Evolutionary conservation across 2,113 vertebrate genomes (phyloP).

Genomic region (Brachyhypopomus occidentalis): DNA sequence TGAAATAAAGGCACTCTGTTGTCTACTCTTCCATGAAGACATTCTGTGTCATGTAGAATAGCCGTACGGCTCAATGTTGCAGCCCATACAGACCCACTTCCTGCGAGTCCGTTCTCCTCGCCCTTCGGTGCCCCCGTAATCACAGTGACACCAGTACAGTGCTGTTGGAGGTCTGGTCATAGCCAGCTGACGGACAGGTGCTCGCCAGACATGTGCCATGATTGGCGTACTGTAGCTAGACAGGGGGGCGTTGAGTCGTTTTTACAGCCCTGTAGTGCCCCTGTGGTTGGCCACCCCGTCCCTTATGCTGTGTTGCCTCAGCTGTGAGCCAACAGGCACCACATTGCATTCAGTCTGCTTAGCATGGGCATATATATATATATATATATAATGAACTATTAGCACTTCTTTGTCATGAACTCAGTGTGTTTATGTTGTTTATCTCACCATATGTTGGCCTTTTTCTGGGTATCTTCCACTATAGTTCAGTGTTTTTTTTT

Average conservation of each 20-base stretch:
- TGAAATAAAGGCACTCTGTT: background rate
- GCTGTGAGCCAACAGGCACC: conserved; percentile 21
- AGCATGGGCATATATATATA: background rate
- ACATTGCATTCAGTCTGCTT: background rate
- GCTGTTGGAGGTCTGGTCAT: background rate
- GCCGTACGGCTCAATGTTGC: background rate
- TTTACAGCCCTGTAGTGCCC: background rate
- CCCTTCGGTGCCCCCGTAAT: background rate
- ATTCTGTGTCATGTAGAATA: background rate
- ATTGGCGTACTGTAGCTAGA: conserved; percentile 9
- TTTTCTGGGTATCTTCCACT: conserved; percentile 45
- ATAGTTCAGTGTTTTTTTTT: conserved; percentile 51
- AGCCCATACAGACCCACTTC: background rate
- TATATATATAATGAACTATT: background rate
- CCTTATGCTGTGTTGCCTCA: conserved; percentile 24
- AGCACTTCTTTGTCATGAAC: background rate
- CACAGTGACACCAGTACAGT: background rate
- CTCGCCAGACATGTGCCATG: conserved; percentile 4
- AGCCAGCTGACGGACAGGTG: conserved; percentile 35
- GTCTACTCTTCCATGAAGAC: background rate
- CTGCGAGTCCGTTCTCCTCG: background rate
- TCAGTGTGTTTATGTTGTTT: background rate
- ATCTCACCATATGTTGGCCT: conserved; percentile 10
- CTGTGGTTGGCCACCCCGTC: background rate
- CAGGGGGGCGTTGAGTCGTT: background rate